Evolutionary conservation across 2,888 invertebrate genomes (phyloP).

Genomic region (Iselma pallidipennis): DNA sequence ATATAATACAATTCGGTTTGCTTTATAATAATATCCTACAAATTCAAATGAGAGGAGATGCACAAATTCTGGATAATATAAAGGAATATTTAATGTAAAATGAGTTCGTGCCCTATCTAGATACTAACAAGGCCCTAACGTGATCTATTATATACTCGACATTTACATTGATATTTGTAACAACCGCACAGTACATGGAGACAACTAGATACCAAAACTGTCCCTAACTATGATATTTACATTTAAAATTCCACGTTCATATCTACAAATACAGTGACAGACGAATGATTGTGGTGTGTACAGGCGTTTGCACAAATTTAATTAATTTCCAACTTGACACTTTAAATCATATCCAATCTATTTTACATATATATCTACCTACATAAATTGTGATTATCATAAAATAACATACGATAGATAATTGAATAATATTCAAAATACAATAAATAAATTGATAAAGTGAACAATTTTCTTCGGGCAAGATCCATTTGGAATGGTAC

Average conservation of each 20-base stretch:
- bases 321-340: background rate
- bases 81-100: conserved; percentile 10
- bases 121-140: conserved; percentile 1
- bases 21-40: background rate
- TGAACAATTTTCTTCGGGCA: background rate
- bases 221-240: conserved; percentile 6
- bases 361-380: too few relatives aligned
- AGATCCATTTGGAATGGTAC: background rate
- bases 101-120: conserved; percentile 30
- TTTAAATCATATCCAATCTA: background rate
- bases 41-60: conserved; percentile 7
- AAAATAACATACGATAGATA: background rate
- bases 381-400: background rate
- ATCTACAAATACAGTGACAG: background rate
- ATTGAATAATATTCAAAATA: too few relatives aligned
- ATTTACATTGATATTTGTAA: background rate
- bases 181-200: background rate
- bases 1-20: too few relatives aligned
- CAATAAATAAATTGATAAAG: background rate
- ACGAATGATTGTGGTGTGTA: background rate
- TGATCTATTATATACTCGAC: conserved; percentile 3
- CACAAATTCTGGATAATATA: background rate
- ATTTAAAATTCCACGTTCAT: conserved; percentile 3
- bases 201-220: background rate
- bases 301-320: background rate